Percentiles rank a stretch among this genome's conserved stretches.
phyloP scores from a whole-genome alignment of 2,113 vertebrate species.

The Ranitomeya imitator region DNA sequence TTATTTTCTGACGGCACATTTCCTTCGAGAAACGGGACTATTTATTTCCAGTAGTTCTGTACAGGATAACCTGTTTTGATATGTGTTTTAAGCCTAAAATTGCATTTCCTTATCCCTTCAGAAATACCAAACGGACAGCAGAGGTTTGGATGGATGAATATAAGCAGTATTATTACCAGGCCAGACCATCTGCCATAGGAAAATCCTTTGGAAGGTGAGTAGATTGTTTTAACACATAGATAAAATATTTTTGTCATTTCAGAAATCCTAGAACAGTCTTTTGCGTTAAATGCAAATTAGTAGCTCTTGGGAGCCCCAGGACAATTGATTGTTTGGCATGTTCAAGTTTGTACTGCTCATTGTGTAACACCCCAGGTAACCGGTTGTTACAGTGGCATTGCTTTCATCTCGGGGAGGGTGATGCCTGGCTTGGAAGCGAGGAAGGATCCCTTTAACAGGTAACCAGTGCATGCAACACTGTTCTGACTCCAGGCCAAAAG shows the following conservation, averaged over 20 bases:
- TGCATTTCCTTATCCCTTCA: constrained; percentile 58
- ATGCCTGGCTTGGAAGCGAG: too few relatives aligned
- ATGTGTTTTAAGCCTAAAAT: neutral
- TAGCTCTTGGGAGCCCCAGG: neutral
- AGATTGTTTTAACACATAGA: neutral
- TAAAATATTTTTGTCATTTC: neutral
- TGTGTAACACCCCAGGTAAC: too few relatives aligned
- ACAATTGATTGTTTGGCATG: too few relatives aligned
- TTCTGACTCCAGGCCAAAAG: too few relatives aligned
- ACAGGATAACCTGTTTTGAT: neutral
- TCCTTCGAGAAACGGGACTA: neutral
- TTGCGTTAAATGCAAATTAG: neutral
- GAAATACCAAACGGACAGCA: constrained; percentile 94
- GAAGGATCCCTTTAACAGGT: too few relatives aligned
- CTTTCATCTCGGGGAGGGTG: too few relatives aligned
- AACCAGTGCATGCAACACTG: too few relatives aligned
- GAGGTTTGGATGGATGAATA: constrained; percentile 99
- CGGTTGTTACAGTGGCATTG: too few relatives aligned
- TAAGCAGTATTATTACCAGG: constrained; percentile 96
- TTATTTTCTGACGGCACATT: neutral
- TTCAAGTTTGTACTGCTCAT: too few relatives aligned
- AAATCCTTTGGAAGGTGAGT: constrained; percentile 92
- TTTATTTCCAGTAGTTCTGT: neutral
- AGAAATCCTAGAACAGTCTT: too few relatives aligned
- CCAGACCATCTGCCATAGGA: constrained; percentile 91